These are phyloP conservation scores for Gnatocerus cornutus DNA, from an alignment of 2,888 invertebrate species.

Conservation along the genomic window DNA sequence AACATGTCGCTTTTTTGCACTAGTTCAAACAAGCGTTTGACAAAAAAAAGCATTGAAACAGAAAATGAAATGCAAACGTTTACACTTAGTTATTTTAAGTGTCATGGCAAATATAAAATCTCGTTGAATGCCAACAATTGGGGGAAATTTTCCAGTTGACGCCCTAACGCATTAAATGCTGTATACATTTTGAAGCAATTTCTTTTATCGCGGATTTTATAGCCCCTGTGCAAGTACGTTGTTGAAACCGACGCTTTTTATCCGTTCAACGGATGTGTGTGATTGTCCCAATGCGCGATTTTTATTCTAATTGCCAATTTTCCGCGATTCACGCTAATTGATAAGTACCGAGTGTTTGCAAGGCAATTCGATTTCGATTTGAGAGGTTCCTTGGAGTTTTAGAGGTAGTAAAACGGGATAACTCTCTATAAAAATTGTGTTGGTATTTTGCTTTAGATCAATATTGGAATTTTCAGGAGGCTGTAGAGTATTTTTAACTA, in stretches of 20 bases:
- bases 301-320: slow-evolving; percentile 12
- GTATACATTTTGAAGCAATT: slow-evolving; percentile 53
- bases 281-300: slow-evolving; percentile 26
- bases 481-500: slow-evolving; percentile 39
- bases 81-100: slow-evolving; percentile 51
- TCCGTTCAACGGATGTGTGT: slow-evolving; percentile 45
- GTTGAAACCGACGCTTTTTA: slow-evolving; percentile 50
- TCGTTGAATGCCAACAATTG: slow-evolving; percentile 50
- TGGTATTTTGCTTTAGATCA: slow-evolving; percentile 5
- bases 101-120: slow-evolving; percentile 51
- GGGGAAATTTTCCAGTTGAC: slow-evolving; percentile 50
- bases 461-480: slow-evolving; percentile 42
- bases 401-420: slow-evolving; percentile 4
- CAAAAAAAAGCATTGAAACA: slow-evolving; percentile 46
- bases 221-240: slow-evolving; percentile 50
- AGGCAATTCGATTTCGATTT: neutral
- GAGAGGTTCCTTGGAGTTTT: neutral
- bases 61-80: slow-evolving; percentile 49
- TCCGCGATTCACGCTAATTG: slow-evolving; percentile 14
- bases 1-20: slow-evolving; percentile 27
- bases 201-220: slow-evolving; percentile 52
- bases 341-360: slow-evolving; percentile 5
- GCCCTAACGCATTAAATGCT: slow-evolving; percentile 48
- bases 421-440: slow-evolving; percentile 35
- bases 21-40: slow-evolving; percentile 31